Evolutionary conservation across 2,113 vertebrate species (phyloP).

Genomic region (Asarcornis scutulata): DNA sequence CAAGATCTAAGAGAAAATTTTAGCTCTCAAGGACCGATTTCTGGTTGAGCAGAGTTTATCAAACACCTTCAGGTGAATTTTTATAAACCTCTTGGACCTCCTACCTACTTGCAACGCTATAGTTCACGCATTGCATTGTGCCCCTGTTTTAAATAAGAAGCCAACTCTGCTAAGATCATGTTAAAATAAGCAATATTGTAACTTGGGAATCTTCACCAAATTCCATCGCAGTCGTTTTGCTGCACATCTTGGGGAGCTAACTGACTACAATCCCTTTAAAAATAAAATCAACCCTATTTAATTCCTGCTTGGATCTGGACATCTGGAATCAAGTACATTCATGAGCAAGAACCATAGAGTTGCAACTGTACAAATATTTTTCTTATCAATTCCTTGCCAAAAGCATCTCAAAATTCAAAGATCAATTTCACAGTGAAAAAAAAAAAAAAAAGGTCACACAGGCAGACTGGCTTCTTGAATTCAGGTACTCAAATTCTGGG

Average conservation of each 20-base stretch:
- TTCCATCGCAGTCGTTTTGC: background rate
- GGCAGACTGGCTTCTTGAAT: background rate
- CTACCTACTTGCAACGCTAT: background rate
- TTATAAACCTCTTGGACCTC: background rate
- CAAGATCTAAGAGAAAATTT: background rate
- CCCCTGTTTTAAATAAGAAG: background rate
- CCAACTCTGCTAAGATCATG: background rate
- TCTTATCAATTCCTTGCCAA: slow-evolving; percentile 22
- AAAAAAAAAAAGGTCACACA: background rate
- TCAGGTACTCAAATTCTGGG: background rate
- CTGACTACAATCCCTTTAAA: background rate
- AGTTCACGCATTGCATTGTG: background rate
- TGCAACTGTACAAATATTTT: slow-evolving; percentile 53
- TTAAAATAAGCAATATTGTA: background rate
- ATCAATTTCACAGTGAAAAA: background rate
- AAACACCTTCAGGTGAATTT: background rate
- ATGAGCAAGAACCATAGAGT: background rate
- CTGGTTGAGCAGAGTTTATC: background rate
- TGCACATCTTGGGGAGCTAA: background rate
- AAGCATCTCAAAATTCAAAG: background rate
- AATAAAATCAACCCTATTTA: background rate
- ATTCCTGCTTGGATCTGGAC: background rate
- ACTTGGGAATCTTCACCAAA: background rate
- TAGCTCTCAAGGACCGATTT: background rate
- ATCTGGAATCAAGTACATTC: slow-evolving; percentile 40